Base-by-base conservation (phyloP, 2,113 vertebrate species). In the Lepus europaeus region DNA sequence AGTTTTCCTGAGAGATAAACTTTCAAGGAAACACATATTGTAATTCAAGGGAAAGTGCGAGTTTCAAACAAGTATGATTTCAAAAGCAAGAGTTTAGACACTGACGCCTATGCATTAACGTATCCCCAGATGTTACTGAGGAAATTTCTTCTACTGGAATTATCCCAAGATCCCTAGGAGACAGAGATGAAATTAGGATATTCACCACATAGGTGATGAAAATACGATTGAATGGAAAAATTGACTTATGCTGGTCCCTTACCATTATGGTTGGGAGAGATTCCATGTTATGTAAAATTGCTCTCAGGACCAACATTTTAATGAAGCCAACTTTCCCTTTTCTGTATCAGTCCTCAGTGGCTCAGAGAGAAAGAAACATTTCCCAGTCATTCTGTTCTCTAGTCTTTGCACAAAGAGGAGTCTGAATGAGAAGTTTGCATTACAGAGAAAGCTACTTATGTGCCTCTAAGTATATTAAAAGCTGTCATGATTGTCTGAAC, bases 271-370 rank as follows among this genome's bases (percentile, higher is more conserved):
- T 88, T 87, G 63, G 69, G 84, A 86, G 84, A 91, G 59, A 0
- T 51, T n/a, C 11, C 49, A 23, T 83, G 7, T 86, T 94, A 73
- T 93, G 29, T 74, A 96, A 95, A 97, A 95, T 82, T 77, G 61
- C 80, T 91, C 82, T 7, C 91, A 97, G 93, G 90, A 92, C 79
- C 53, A 82, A 39, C 77, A 72, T 90, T 97, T 97, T 93, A 97
- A 97, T 79, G 95, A 98, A 93, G 79, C 36, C 93, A 93, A 92
- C 17, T 36, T 84, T 89, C 87, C 36, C 73, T 96, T 96, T 91
- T 61, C n/a, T 53, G 10, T 69, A 61, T 66, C 85, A 95, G 85
- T 70, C 45, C 33, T 79, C 63, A 64, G 29, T 89, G 72, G 49
- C 39, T 77, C 31, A 68, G 36, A 49, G 5, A 49, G 14, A 86